Evolutionary conservation across 2,113 vertebrate genomes (phyloP), one percentile per base, ranked within the genome.

Genomic region (Brachyhypopomus occidentalis): DNA sequence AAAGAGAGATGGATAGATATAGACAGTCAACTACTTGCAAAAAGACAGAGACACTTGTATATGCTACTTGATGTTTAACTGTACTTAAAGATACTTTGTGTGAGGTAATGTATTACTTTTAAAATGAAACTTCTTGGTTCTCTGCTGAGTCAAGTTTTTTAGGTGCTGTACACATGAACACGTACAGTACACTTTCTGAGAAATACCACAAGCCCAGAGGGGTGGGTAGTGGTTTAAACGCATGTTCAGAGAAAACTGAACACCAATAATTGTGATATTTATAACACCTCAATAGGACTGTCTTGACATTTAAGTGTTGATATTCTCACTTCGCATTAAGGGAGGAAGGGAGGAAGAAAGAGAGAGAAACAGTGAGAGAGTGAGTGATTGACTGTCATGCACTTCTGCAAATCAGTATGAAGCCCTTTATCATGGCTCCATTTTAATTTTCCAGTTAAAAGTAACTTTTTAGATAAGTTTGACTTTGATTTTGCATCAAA

Each of bases 181-280:
- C 30, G 17, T 17, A 30, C 60, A n/a, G 62, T 55, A 56, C n/a
- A 19, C 71, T 36, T 83, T 84, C 78, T 80, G 22, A 84, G 73
- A 80, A 84, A 80, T 66, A 72, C 82, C 83, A 84, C 83, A 77
- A 64, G 25, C 64, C 41, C 22, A 25, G 30, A 62, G 30, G 56
- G 56, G 25, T 72, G 25, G 77, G 55, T 5, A 23, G 74, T 23
- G 41, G 22, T 14, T 14, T 62, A 8, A 45, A 25, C 14, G 16
- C 9, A 27, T 34, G 71, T 83, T 60, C 25, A 23, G 52, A 75
- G 36, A 69, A 78, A 83, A 59, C 72, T 48, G 23, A 52, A 52
- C 41, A 41, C 45, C 27, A 38, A 8, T 36, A 7, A 70, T 75
- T 25, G 69, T 20, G 5, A 16, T 36, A 78, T 67, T 67, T 73